Evolutionary conservation across 2,797 vertebrate species (phyloP).

Genomic region (Sebastes vulpes): DNA sequence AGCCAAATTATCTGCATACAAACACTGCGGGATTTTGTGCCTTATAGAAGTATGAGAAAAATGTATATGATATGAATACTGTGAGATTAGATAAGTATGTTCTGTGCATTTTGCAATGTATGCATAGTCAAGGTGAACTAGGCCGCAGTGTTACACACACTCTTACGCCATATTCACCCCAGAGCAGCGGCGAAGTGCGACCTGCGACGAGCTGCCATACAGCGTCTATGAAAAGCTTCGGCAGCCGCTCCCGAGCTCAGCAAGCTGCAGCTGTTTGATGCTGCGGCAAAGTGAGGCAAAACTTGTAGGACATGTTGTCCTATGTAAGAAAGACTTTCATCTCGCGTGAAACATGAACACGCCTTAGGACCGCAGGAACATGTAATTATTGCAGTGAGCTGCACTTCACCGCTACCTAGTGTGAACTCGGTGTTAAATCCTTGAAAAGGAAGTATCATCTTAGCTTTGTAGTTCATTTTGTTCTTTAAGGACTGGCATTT

Average conservation of each 20-base stretch:
- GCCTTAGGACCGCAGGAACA: too few species aligned
- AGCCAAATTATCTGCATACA: neutral
- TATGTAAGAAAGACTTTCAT: too few species aligned
- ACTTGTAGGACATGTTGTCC: too few species aligned
- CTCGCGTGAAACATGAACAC: too few species aligned
- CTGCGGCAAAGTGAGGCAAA: too few species aligned
- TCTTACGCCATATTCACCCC: too few species aligned
- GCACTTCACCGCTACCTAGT: too few species aligned
- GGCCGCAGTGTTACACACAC: neutral
- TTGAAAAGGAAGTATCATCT: neutral
- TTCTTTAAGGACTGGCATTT: neutral
- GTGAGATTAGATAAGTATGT: conserved; percentile 8
- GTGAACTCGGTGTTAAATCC: neutral
- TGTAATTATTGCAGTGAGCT: too few species aligned
- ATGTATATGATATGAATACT: neutral
- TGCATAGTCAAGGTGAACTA: neutral
- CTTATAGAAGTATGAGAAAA: neutral
- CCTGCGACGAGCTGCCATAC: neutral
- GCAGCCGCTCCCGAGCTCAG: too few species aligned
- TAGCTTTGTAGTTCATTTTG: neutral
- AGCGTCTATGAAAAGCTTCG: too few species aligned
- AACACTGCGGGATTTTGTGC: neutral
- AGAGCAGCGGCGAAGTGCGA: neutral
- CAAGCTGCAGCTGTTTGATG: too few species aligned
- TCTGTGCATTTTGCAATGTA: neutral